A percentile compares a stretch with the other conserved stretches of the same genome.
These are phyloP conservation scores for Nipponia nippon DNA, from an alignment of 2,113 vertebrate species.

Conservation along the genomic window DNA sequence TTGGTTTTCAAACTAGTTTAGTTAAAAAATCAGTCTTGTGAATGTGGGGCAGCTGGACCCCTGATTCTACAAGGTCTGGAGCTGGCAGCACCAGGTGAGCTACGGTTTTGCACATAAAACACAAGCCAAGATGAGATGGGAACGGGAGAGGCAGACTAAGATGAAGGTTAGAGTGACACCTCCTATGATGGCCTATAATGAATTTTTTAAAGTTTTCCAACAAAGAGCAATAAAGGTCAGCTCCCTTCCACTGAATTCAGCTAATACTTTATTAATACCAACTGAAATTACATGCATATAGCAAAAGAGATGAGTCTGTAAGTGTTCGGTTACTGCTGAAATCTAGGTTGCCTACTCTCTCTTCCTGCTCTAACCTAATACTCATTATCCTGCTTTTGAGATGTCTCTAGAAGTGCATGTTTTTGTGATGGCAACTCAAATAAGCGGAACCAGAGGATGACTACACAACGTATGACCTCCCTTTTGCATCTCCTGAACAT, in stretches of 20 bases:
- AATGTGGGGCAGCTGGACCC: not conserved
- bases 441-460: not conserved
- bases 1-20: not conserved
- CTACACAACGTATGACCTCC: fast-evolving
- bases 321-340: not conserved
- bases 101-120: not conserved
- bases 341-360: not conserved
- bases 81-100: not conserved
- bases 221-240: not conserved
- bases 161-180: not conserved
- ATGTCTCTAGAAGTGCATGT: not conserved
- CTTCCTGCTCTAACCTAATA: not conserved
- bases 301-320: not conserved
- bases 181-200: not conserved
- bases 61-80: not conserved
- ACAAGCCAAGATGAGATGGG: not conserved
- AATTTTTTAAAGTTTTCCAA: conserved; percentile 10
- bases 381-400: fast-evolving
- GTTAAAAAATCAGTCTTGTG: not conserved
- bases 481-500: not conserved
- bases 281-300: not conserved
- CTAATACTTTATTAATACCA: not conserved
- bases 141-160: not conserved
- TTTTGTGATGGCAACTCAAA: not conserved
- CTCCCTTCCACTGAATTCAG: not conserved